phyloP scores from a whole-genome alignment of 2,113 vertebrate genomes.

The Oophaga pumilio region DNA sequence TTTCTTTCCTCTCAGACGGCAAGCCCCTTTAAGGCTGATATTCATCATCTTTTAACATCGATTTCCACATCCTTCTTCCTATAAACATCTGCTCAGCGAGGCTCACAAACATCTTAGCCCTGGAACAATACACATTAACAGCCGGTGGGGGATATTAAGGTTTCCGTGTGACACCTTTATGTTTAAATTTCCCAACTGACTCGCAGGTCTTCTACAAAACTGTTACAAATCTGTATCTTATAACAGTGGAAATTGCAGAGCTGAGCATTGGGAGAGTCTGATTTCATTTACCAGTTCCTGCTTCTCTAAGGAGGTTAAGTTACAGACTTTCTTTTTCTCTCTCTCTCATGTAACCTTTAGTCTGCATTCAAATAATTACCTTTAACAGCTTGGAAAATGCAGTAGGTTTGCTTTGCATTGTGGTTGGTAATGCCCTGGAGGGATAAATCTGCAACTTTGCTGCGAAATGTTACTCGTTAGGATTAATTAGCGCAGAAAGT shows the following conservation, averaged over 20 bases:
- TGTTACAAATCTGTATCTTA: slow-evolving; percentile 29
- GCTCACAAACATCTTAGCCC: background rate
- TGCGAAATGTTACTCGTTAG: slow-evolving; percentile 42
- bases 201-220: slow-evolving; percentile 24
- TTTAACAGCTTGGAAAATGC: slow-evolving; percentile 55
- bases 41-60: background rate
- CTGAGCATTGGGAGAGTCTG: slow-evolving; percentile 42
- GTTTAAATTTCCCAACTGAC: slow-evolving; percentile 42
- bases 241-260: slow-evolving; percentile 52
- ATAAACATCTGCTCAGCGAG: slow-evolving; percentile 19
- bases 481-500: slow-evolving; percentile 52
- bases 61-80: slow-evolving; percentile 3
- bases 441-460: slow-evolving; percentile 38
- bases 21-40: background rate
- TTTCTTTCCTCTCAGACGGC: background rate
- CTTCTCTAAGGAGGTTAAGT: slow-evolving; percentile 52
- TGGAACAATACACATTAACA: slow-evolving; percentile 34
- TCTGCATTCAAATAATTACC: slow-evolving; percentile 51
- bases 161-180: slow-evolving; percentile 44
- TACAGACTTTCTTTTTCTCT: slow-evolving; percentile 31
- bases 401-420: slow-evolving; percentile 54
- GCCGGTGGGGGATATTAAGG: background rate
- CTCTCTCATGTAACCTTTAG: slow-evolving; percentile 44
- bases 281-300: slow-evolving; percentile 50
- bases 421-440: slow-evolving; percentile 41